Percentiles rank a stretch among this genome's conserved stretches.
These are phyloP conservation scores for Harpagoxenus sublaevis DNA, from an alignment of 2,888 invertebrate genomes.

Conservation along the genomic window DNA sequence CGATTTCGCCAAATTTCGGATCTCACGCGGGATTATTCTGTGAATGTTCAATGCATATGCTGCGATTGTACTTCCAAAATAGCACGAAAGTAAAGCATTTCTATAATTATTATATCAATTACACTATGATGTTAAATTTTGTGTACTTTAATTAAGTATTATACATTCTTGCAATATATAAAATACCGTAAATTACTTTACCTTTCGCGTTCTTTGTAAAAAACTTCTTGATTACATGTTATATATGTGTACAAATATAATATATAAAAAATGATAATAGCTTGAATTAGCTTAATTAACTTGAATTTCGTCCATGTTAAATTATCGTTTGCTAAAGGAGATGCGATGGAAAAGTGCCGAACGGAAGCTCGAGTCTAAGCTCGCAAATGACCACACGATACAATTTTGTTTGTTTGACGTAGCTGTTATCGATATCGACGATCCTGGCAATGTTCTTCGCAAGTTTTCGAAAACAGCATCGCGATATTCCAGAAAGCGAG, in stretches of 20 bases:
- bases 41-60: background rate
- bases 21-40: background rate
- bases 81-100: background rate
- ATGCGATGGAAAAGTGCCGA: background rate
- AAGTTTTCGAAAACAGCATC: slow-evolving; percentile 33
- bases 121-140: background rate
- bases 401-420: slow-evolving; percentile 33
- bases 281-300: background rate
- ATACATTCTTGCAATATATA: background rate
- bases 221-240: background rate
- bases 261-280: background rate
- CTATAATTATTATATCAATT: background rate
- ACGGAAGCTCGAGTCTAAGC: slow-evolving; percentile 1
- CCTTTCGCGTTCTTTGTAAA: background rate
- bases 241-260: background rate
- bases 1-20: slow-evolving; percentile 8
- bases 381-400: slow-evolving; percentile 14
- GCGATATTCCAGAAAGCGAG: background rate
- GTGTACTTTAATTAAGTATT: background rate
- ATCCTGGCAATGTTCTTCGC: slow-evolving; percentile 19
- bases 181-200: background rate
- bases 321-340: slow-evolving; percentile 11
- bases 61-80: background rate
- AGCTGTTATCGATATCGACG: slow-evolving; percentile 32
- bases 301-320: slow-evolving; percentile 22